These are phyloP conservation scores for Sesia apiformis DNA, from an alignment of 2,888 invertebrate genomes.

Conservation along the genomic window DNA sequence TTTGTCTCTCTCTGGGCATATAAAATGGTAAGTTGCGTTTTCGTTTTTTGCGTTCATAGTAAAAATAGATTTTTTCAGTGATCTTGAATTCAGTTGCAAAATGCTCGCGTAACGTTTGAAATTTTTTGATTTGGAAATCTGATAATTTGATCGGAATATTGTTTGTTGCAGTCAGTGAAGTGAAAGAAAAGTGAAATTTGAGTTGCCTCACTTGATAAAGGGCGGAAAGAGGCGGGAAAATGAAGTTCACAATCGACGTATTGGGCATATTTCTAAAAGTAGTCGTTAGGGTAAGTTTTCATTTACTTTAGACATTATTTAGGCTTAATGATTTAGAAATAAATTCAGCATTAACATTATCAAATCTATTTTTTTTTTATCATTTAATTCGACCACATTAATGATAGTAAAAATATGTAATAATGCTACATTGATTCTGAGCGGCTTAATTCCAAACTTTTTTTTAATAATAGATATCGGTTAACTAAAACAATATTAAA, in stretches of 20 bases:
- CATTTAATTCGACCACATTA: too few species aligned
- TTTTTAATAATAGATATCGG: too few species aligned
- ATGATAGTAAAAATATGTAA: too few species aligned
- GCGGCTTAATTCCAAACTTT: too few species aligned
- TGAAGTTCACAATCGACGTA: constrained; percentile 70
- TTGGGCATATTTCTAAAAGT: constrained; percentile 69
- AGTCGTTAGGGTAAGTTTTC: constrained; percentile 59
- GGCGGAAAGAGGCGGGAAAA: constrained; percentile 28
- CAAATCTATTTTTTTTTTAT: too few species aligned
- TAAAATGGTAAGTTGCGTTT: constrained; percentile 32
- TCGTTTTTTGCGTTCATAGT: constrained; percentile 6
- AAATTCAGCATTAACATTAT: too few species aligned
- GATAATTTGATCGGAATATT: constrained; percentile 22
- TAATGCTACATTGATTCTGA: too few species aligned
- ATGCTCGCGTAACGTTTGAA: constrained; percentile 15
- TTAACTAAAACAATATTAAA: too few species aligned
- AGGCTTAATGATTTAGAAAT: not conserved
- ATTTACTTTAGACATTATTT: not conserved
- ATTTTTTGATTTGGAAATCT: constrained; percentile 9
- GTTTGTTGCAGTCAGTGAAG: constrained; percentile 53
- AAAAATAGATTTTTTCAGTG: constrained; percentile 23
- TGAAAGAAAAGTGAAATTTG: constrained; percentile 44
- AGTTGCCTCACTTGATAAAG: constrained; percentile 16
- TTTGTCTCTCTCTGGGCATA: constrained; percentile 4
- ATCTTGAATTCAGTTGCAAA: constrained; percentile 20